These are phyloP conservation scores for Calameuta filiformis DNA, from an alignment of 2,888 invertebrate species.

Conservation along the genomic window DNA sequence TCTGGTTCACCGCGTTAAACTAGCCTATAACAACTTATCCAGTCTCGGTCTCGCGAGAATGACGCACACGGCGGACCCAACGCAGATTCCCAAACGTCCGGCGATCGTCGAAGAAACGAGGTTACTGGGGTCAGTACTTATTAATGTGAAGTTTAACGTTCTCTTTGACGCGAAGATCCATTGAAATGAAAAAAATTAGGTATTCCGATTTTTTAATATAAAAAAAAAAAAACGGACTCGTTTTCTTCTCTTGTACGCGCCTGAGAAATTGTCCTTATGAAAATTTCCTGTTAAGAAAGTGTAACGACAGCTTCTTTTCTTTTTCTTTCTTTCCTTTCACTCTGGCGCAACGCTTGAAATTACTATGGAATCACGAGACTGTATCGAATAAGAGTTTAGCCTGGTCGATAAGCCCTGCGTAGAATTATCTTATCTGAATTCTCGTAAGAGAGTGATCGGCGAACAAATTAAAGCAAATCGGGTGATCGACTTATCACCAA, in stretches of 20 bases:
- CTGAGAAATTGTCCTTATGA: not conserved
- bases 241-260: too few species aligned
- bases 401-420: not conserved
- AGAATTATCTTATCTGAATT: not conserved
- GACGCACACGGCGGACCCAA: conserved; percentile 9
- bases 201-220: not conserved
- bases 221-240: not conserved
- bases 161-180: not conserved
- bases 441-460: not conserved
- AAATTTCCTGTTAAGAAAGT: not conserved
- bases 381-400: not conserved
- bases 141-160: not conserved
- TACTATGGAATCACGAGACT: not conserved
- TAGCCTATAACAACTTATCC: conserved; percentile 8
- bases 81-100: conserved; percentile 1
- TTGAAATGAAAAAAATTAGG: not conserved
- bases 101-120: conserved; percentile 8
- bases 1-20: conserved; percentile 6
- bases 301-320: not conserved
- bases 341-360: not conserved
- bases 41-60: not conserved
- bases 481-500: too few species aligned
- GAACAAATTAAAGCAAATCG: not conserved
- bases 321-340: not conserved
- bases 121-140: conserved; percentile 20